These are phyloP conservation scores for Hydractinia echinata DNA, from an alignment of 30 jellyfish, hydroid and myxozoan species.

Conservation along the genomic window DNA sequence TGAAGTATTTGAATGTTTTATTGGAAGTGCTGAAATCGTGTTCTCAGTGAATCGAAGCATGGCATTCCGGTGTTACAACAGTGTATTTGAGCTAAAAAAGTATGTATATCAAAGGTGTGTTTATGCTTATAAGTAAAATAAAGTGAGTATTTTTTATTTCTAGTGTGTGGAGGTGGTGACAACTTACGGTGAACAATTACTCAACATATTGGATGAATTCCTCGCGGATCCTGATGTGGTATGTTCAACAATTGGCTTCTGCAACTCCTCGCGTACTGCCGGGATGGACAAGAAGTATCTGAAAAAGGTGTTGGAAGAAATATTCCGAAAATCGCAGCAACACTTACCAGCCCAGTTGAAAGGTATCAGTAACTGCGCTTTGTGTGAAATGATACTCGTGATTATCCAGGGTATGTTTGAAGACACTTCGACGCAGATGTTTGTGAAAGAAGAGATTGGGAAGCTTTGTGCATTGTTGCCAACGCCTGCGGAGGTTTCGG, in stretches of 20 bases:
- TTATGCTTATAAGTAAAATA: too few species aligned
- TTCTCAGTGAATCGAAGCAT: too few species aligned
- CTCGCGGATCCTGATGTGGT: conserved; percentile 1
- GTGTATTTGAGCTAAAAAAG: too few species aligned
- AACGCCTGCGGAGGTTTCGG: neutral
- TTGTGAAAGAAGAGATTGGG: neutral
- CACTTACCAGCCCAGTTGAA: too few species aligned
- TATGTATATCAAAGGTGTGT: too few species aligned
- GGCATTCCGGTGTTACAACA: too few species aligned
- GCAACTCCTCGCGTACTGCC: neutral
- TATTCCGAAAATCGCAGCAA: too few species aligned
- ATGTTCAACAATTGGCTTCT: neutral
- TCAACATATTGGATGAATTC: conserved; percentile 9
- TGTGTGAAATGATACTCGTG: neutral
- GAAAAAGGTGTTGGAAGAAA: too few species aligned
- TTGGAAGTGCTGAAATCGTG: too few species aligned
- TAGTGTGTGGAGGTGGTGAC: neutral
- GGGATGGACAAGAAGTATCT: too few species aligned
- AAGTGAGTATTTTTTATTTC: too few species aligned
- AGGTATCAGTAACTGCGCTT: neutral
- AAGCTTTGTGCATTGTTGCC: neutral
- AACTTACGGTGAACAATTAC: neutral
- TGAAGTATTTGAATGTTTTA: too few species aligned
- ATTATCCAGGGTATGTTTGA: neutral
- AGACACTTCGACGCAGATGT: neutral